phyloP scores from a whole-genome alignment of 1,140 invertebrate species.

The Zaprionus lachaisei region DNA sequence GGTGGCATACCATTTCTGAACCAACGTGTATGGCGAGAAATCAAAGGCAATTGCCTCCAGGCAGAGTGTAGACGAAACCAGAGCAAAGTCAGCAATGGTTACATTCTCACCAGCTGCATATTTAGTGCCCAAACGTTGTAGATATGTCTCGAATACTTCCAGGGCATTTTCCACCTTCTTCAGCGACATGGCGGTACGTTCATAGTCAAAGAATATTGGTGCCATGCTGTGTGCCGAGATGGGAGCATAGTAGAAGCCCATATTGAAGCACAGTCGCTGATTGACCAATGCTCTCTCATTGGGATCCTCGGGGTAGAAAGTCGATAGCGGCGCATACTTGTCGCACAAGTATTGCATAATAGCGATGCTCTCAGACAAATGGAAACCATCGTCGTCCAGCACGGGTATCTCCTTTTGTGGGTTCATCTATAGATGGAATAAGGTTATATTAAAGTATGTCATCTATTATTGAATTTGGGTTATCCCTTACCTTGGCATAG shows the following conservation, averaged over 20 bases:
- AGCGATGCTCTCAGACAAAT: constrained; percentile 90
- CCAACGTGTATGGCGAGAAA: constrained; percentile 86
- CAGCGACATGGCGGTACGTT: constrained; percentile 87
- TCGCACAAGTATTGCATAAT: constrained; percentile 91
- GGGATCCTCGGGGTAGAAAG: constrained; percentile 89
- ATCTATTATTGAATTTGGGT: not conserved
- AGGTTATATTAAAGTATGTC: not conserved
- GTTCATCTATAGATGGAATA: constrained; percentile 87
- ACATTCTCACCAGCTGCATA: constrained; percentile 89
- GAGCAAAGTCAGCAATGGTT: constrained; percentile 90
- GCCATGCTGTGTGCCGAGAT: constrained; percentile 86
- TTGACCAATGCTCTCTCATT: constrained; percentile 89
- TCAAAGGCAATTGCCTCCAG: constrained; percentile 90
- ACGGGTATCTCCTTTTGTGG: constrained; percentile 92
- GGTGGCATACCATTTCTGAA: constrained; percentile 88
- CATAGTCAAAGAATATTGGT: constrained; percentile 90
- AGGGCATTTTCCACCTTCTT: constrained; percentile 89
- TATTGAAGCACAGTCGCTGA: constrained; percentile 90
- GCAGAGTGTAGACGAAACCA: constrained; percentile 89
- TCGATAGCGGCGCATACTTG: constrained; percentile 87
- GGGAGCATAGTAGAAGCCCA: constrained; percentile 90
- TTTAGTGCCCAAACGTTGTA: constrained; percentile 86
- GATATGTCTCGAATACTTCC: constrained; percentile 89
- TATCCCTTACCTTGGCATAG: constrained; percentile 87
- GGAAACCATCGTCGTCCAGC: constrained; percentile 89